These are phyloP conservation scores for Phalacrocorax brasilianus DNA, from an alignment of 2,113 vertebrate genomes.

Conservation along the genomic window DNA sequence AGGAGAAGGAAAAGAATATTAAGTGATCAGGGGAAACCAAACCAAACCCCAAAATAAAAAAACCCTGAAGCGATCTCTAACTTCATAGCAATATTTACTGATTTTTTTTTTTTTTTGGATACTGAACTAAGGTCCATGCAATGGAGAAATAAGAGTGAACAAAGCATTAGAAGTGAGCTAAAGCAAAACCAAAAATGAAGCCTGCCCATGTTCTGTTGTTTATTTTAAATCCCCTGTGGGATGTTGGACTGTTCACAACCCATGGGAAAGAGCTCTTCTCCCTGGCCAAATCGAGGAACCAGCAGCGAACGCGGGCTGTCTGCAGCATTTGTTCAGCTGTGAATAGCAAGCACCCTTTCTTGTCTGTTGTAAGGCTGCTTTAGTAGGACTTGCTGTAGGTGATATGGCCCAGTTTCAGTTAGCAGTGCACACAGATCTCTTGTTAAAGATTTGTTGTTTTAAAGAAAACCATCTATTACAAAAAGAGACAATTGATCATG, in stretches of 20 bases:
- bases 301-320: rapidly evolving
- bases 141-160: neutral
- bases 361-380: neutral
- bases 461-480: neutral
- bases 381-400: neutral
- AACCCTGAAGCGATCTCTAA: neutral
- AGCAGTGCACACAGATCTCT: neutral
- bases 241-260: neutral
- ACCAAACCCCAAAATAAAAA: neutral
- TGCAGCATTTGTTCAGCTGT: neutral
- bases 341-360: neutral
- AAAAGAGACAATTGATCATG: neutral
- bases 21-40: neutral
- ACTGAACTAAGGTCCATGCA: neutral
- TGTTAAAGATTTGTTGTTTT: neutral
- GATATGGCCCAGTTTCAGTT: neutral
- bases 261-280: neutral
- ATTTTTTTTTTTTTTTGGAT: neutral
- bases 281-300: neutral
- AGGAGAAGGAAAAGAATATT: neutral
- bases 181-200: neutral
- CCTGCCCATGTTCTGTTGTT: neutral
- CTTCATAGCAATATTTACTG: neutral
- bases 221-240: neutral
- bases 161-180: neutral